Conservation (phyloP, 1,140 invertebrate species). For the Dreissena polymorpha region DNA sequence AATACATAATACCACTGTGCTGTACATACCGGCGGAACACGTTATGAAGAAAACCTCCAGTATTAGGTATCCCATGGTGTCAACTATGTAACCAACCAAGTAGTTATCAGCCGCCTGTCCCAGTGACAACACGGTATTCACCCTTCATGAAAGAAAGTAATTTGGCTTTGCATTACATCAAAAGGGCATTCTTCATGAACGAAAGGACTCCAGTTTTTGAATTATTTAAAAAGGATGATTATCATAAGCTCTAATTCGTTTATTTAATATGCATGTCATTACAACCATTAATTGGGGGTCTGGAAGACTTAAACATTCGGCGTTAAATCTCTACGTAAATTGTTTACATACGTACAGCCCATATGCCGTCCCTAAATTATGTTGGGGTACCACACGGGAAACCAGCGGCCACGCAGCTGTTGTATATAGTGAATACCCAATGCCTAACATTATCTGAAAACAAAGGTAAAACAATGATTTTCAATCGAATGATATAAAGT, state of each 20-base stretch:
- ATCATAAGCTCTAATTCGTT: no score
- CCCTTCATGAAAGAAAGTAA: background rate
- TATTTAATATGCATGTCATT: no score
- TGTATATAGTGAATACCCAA: conserved; percentile 95
- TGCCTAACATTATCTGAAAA: conserved; percentile 87
- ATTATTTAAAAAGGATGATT: no score
- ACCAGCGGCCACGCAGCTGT: conserved; percentile 97
- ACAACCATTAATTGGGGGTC: no score
- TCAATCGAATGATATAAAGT: background rate
- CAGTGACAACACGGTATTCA: background rate
- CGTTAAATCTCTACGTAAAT: no score
- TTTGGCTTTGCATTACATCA: no score
- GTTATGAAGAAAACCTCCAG: background rate
- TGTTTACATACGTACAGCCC: conserved; percentile 88
- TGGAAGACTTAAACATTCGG: no score
- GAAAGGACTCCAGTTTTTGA: no score
- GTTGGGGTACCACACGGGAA: conserved; percentile 92
- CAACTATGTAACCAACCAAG: background rate
- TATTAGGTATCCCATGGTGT: background rate
- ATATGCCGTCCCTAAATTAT: conserved; percentile 97
- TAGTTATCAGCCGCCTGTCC: background rate
- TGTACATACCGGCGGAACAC: background rate
- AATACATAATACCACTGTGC: no score
- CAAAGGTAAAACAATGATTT: conserved; percentile 54
- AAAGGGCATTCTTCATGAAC: no score